Base-by-base conservation (phyloP, 2,797 vertebrate species). In the Neostethus bicornis region DNA sequence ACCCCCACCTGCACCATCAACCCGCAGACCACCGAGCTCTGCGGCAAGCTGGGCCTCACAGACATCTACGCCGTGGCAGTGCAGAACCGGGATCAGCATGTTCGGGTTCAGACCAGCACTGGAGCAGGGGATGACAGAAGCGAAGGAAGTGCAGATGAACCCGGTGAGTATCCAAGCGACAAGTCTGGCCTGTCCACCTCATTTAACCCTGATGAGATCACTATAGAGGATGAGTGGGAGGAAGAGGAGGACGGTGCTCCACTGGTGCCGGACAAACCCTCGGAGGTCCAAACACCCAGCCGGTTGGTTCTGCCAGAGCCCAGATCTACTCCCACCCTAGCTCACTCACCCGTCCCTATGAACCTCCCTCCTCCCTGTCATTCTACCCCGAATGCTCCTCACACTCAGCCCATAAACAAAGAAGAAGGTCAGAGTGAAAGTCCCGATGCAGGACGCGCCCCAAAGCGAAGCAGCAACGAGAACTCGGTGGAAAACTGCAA, bases 21-120 rank as follows among this genome's bases (percentile, higher is more conserved):
- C 84, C 94, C 97, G 1, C 97, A 99, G 88, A 99, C 96, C 0
- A 98, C 96, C 0, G 94, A 97, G 78, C 91, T 99, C 37, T 99
- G 96, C 49, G 94, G 95, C 50, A 94, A 81, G 9, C 75, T 99
- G 41, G 92, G 95, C 14, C 92, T 99, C 75, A 92, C 89, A 0
- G 96, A 99, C 77, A 89, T 96, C 54, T 98, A 98, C 10, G 75
- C 88, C 32, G 85, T 72, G 85, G 93, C 60, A 35, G 92, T 81
- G 66, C 91, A 79, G 79, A 89, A 71, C 56, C 87, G 67, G 32
- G 87, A 45, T 49, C 90, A 35, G 19, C 49, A 14, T 25, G 56
- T 4, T 38, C 64, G 60, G 58, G 21, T 11, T 35, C 77, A 59
- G 73, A 73, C 2, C 58, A 42, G 60, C 7, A 43, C 80, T 1